Conservation (phyloP, 2,797 vertebrate species). For the Clarias pachynema region DNA sequence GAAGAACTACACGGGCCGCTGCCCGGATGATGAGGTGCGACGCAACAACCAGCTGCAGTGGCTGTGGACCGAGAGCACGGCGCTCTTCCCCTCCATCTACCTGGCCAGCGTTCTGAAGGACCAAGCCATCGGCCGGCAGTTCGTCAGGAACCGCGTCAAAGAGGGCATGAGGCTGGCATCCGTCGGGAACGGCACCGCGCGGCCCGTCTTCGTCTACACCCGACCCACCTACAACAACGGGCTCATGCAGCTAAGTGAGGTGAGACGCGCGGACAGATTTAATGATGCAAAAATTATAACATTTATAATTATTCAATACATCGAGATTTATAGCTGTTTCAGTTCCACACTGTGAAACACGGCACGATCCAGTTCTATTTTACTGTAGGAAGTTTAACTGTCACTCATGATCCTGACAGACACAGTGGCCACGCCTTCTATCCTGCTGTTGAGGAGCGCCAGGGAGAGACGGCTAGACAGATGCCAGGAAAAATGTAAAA, state of each 20-base stretch:
- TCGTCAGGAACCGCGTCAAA: slow-evolving; percentile 89
- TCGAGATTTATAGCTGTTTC: background rate
- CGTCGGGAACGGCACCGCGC: slow-evolving; percentile 78
- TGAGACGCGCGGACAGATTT: slow-evolving; percentile 63
- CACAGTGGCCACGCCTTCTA: background rate
- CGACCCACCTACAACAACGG: slow-evolving; percentile 84
- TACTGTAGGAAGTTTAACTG: background rate
- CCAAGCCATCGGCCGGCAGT: slow-evolving; percentile 81
- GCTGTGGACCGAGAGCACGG: slow-evolving; percentile 92
- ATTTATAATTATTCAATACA: background rate
- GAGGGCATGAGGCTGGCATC: slow-evolving; percentile 91
- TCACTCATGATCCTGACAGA: background rate
- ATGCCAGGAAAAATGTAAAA: no score
- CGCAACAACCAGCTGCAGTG: slow-evolving; percentile 90
- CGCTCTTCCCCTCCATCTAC: slow-evolving; percentile 94
- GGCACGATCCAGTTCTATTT: background rate
- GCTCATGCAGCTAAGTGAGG: slow-evolving; percentile 83
- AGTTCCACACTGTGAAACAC: background rate
- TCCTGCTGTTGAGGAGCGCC: background rate
- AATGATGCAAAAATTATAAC: no score
- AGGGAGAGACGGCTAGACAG: background rate
- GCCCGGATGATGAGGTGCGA: slow-evolving; percentile 81
- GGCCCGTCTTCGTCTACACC: slow-evolving; percentile 93
- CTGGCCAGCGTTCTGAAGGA: slow-evolving; percentile 78
- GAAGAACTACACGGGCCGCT: slow-evolving; percentile 88